Base-by-base conservation (phyloP, 2,113 vertebrate genomes). In the Protomyctophum bolini region DNA sequence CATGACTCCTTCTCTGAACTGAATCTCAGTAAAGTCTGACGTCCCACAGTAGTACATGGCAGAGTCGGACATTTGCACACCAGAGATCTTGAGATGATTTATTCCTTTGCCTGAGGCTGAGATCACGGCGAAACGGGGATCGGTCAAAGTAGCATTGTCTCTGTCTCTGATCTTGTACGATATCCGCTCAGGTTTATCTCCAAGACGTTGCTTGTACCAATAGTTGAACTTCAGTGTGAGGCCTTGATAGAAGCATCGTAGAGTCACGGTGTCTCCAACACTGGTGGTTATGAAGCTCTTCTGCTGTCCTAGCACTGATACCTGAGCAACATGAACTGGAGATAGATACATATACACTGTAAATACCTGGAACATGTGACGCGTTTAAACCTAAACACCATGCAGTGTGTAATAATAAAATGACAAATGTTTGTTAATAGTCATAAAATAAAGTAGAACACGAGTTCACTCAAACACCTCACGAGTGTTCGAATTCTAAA, bases 161-260 rank as follows among this genome's bases (percentile, higher is more conserved):
- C 64, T 21, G 70, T 67, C 75, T 75, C 11, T 33, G 15, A 21
- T 10, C 10, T 51, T 54, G 68, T 69, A 21, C 21, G 21, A 21
- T 70, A 87, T 70, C 7, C 83, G 3, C 0, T 46, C 1, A 52
- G 83, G 81, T 70, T 80, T 83, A 5, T 61, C 49, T 55, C 73
- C 83, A 46, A 83, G 46, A 0, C n/a, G 72, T 73, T 87, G 85
- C 52, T 81, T 75, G 57, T 83, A 83, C 89, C 87, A 90, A 9
- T 21, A 21, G 21, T 21, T 1, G 21, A 1, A 21, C 21, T 2
- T 21, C 21, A 21, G 21, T 21, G 21, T 21, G 21, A 21, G 2
- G 21, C 58, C 7, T 11, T 6, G 1, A 68, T 15, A 83, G 41
- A 14, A 8, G 54, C 86, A 88, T 4, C 2, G 0, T n/a, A 90